Percentiles rank a stretch among this genome's conserved stretches.
Evolutionary conservation across 2,797 vertebrate genomes (phyloP).

Genomic region (Cuculus canorus): DNA sequence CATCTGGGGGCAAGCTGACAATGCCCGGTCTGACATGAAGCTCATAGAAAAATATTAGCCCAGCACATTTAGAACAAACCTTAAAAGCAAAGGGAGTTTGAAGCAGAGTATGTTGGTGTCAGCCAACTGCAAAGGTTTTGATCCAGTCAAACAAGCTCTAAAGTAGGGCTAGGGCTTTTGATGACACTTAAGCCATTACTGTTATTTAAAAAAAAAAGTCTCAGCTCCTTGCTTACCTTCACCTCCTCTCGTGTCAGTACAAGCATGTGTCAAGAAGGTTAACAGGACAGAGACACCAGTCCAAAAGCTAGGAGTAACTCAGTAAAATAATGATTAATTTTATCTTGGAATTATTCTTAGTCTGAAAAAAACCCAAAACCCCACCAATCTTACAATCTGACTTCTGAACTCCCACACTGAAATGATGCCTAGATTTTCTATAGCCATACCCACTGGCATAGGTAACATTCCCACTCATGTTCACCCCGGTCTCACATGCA

Average conservation of each 20-base stretch:
- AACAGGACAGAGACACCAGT: neutral
- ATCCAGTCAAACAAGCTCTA: neutral
- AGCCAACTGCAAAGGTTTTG: neutral
- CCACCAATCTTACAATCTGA: neutral
- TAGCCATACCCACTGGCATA: neutral
- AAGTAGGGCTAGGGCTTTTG: neutral
- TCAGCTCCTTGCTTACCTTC: neutral
- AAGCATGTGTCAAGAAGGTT: neutral
- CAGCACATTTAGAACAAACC: neutral
- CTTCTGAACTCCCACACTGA: neutral
- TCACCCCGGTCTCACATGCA: neutral
- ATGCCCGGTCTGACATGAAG: neutral
- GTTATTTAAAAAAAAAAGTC: neutral
- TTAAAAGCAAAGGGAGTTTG: neutral
- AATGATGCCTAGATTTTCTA: neutral
- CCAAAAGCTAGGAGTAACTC: neutral
- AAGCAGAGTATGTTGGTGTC: neutral
- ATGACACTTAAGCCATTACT: neutral
- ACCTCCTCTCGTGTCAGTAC: neutral
- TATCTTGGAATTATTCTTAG: neutral
- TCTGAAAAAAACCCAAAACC: neutral
- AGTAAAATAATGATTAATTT: neutral
- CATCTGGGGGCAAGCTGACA: slow-evolving; percentile 1
- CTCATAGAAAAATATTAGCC: neutral
- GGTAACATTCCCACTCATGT: neutral